These are phyloP conservation scores for Drosophila anceps DNA, from an alignment of 2,888 invertebrate species.

Conservation along the genomic window DNA sequence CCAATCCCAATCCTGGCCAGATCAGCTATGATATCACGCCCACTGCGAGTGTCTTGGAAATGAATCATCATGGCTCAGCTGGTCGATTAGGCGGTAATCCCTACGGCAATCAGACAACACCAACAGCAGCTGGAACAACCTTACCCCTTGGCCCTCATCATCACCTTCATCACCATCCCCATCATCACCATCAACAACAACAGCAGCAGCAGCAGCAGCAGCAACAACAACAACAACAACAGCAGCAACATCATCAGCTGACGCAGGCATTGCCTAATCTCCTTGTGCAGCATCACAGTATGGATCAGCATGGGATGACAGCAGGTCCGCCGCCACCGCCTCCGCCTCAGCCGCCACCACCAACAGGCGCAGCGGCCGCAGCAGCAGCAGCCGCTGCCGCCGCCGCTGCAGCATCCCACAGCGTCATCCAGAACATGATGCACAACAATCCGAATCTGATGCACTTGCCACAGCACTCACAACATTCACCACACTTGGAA, in stretches of 20 bases:
- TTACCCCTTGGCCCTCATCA: slow-evolving; percentile 29
- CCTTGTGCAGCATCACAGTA: slow-evolving; percentile 75
- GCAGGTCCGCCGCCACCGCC: slow-evolving; percentile 49
- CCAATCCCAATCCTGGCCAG: slow-evolving; percentile 56
- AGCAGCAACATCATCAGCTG: slow-evolving; percentile 37
- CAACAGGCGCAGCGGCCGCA: slow-evolving; percentile 29
- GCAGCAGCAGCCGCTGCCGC: slow-evolving; percentile 27
- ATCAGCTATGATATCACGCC: slow-evolving; percentile 51
- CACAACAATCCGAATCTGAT: slow-evolving; percentile 84
- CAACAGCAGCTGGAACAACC: slow-evolving; percentile 26
- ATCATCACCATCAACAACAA: slow-evolving; percentile 38
- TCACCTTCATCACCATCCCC: slow-evolving; percentile 44
- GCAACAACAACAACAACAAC: slow-evolving; percentile 59
- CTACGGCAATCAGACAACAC: slow-evolving; percentile 57
- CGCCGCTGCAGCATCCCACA: slow-evolving; percentile 47
- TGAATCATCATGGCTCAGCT: slow-evolving; percentile 35
- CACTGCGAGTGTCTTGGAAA: slow-evolving; percentile 28
- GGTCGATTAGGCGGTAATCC: slow-evolving; percentile 42
- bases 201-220: slow-evolving; percentile 70
- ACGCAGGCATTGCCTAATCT: slow-evolving; percentile 78
- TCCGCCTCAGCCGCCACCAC: slow-evolving; percentile 24
- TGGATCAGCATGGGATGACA: slow-evolving; percentile 65
- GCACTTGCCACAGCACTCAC: slow-evolving; percentile 76
- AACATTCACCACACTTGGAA: slow-evolving; percentile 71
- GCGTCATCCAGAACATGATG: slow-evolving; percentile 83